Evolutionary conservation across 2,113 vertebrate species (phyloP), one percentile per base, ranked within the genome.

Genomic region (Morone chrysops): DNA sequence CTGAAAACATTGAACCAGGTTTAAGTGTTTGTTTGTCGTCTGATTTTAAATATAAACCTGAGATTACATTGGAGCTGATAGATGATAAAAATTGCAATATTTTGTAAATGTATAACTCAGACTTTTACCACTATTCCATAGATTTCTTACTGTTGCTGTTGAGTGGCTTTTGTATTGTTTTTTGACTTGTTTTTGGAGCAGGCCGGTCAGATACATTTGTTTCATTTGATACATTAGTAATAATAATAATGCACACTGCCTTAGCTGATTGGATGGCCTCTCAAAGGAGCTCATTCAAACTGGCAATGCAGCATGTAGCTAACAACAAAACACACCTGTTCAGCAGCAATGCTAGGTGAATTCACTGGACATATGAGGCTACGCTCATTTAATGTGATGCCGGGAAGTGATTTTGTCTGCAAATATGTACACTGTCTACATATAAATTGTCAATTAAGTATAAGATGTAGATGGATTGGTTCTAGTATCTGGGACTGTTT

Each of bases 261-360:
- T 97, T 96, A 95, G 95, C 95, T 94, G 95, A 94, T 94, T 93
- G 95, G 94, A 93, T 95, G 93, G 95, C 93, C 94, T 89, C 78
- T 91, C 6, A 48, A 40, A 61, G 45, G 84, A 91, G 62, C 76
- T 85, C 57, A 78, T 84, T 89, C 75, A 87, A 81, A 79, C 70
- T 75, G 84, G 84, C 76, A 87, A 66, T 78, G 84, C 83, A 89
- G 85, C 84, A 86, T 85, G 86, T 92, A 91, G 88, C 80, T 31
- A 73, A 82, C 69, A 84, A 70, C 40, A 78, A 70, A 71, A 81
- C 69, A 72, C 75, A 78, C 65, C 36, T 73, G 61, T 57, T 86
- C n/a, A 45, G 68, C 70, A 78, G 62, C 41, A 41, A 75, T 69
- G 70, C 56, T 43, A 43, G 69, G 31, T 74, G 56, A 72, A 40